Base-by-base conservation (phyloP, 2,888 invertebrate genomes). In the Drosophila mimica region DNA sequence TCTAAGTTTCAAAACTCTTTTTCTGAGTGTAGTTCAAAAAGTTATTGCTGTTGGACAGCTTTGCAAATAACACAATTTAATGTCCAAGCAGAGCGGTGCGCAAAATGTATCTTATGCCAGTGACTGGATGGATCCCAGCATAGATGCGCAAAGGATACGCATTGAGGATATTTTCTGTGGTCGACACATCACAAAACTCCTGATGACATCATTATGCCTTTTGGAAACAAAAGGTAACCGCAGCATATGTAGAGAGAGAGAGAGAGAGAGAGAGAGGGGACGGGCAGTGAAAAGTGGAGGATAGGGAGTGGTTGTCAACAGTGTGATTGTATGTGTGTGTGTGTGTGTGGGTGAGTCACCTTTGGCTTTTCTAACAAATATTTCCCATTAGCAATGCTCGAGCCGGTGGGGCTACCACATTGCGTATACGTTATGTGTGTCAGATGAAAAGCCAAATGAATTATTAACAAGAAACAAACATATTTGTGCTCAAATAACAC, bases 141-240 rank as follows among this genome's bases (percentile, higher is more conserved):
- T 76, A 75, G 79, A 79, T 81, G 67, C 67, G 83, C 74, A 70
- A 70, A 73, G 76, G 67, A 78, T 69, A 70, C 70, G 70, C 74
- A 65, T 43, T 62, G 43, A 57, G 78, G 68, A 76, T 73, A 76
- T 15, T 20, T 59, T 64, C 52, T 68, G 59, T 53, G 69, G 74
- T 69, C 76, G 70, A 70, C 49, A 74, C 34, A 65, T 58, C 65
- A 64, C 34, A 65, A 62, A 74, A 66, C 74, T 76, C 79, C 78
- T 81, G 88, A 88, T 88, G 88, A 88, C 88, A 88, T 88, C 88
- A 88, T 90, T 90, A 88, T 82, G 91, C 72, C 85, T 84, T 81
- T 84, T 73, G 76, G 73, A 74, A 90, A 83, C 90, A 90, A 88
- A 85, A 90, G 90, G 85, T 85, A 85, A 90, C 90, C 90, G 68